A percentile compares a stretch with the other conserved stretches of the same genome.
Conservation (phyloP, 1,140 invertebrate species). For the Zaprionus vittiger region DNA sequence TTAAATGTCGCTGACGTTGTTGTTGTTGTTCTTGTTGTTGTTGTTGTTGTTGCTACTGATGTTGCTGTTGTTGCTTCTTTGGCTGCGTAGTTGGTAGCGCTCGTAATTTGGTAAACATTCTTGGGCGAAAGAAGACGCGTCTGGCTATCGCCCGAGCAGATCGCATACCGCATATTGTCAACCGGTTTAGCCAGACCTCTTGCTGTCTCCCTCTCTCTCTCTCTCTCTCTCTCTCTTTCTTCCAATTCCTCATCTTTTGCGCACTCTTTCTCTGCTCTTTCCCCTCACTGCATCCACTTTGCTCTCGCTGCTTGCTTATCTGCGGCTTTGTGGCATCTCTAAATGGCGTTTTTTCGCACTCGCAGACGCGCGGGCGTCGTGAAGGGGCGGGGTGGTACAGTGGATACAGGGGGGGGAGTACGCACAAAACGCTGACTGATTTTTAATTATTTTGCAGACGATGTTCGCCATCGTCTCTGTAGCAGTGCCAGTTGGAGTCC, state of each 20-base stretch:
- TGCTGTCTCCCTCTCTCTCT: conserved; percentile 19
- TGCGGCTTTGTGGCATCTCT: conserved; percentile 82
- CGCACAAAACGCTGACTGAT: conserved; percentile 65
- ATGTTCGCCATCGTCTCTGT: conserved; percentile 61
- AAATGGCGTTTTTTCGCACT: conserved; percentile 83
- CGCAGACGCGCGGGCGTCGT: conserved; percentile 62
- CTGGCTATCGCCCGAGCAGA: conserved; percentile 69
- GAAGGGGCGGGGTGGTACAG: background rate
- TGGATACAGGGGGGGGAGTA: background rate
- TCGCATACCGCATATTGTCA: conserved; percentile 78
- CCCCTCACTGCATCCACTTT: conserved; percentile 6
- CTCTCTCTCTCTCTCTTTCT: conserved; percentile 14
- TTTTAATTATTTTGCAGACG: conserved; percentile 76
- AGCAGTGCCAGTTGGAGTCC: conserved; percentile 7
- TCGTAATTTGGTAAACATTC: conserved; percentile 77
- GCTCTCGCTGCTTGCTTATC: conserved; percentile 65
- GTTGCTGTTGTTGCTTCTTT: background rate
- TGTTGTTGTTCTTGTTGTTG: conserved; percentile 20
- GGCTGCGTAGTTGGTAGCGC: conserved; percentile 71
- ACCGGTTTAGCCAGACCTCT: conserved; percentile 59
- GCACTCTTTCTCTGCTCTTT: conserved; percentile 7
- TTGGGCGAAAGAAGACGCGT: conserved; percentile 52
- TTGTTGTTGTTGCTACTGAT: conserved; percentile 29
- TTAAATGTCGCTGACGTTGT: conserved; percentile 71
- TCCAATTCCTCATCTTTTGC: conserved; percentile 18